Evolutionary conservation across 2,797 vertebrate genomes (phyloP), one percentile per base, ranked within the genome.

Genomic region (Threskiornis aethiopicus): DNA sequence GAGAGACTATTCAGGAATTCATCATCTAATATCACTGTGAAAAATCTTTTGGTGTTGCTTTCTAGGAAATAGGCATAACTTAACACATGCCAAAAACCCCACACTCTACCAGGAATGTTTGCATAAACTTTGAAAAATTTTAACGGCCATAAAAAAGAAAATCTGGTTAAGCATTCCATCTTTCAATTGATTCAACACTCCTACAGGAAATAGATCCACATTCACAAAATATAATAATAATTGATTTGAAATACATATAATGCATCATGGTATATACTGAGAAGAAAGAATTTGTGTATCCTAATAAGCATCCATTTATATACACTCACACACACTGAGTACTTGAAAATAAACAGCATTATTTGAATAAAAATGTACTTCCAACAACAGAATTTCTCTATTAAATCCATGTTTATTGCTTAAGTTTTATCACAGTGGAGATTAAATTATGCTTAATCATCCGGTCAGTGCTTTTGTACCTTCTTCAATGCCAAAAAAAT

Each of bases 371-470:
- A 98, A 97, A 97, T 54, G 81, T 94, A 97, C 95, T 96, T 88
- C 81, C 95, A 96, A 97, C 96, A 88, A 97, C 95, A 90, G 35
- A 70, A 77, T 96, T 97, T 98, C 97, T 97, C 96, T 97, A 98
- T 98, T 98, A 97, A 98, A 98, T 97, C 97, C 96, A 97, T 93
- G 97, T 98, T 98, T 98, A 98, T 98, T 98, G 97, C 98, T 98
- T 98, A 97, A 97, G 82, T 98, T 97, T 96, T 98, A 98, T 98
- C 97, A 98, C 98, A 98, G 98, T 98, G 98, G 97, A 98, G 97
- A 98, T 97, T 97, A 98, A 98, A 95, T 97, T 97, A 95, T n/a
- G 88, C 96, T 98, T 97, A 97, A 96, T 98, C 97, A 96, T 97
- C 97, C 97, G 95, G 96, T 97, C 96, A 98, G 95, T 97, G 96